Conservation (phyloP, 1,140 invertebrate genomes). For the Gonatopus flavifemur region DNA sequence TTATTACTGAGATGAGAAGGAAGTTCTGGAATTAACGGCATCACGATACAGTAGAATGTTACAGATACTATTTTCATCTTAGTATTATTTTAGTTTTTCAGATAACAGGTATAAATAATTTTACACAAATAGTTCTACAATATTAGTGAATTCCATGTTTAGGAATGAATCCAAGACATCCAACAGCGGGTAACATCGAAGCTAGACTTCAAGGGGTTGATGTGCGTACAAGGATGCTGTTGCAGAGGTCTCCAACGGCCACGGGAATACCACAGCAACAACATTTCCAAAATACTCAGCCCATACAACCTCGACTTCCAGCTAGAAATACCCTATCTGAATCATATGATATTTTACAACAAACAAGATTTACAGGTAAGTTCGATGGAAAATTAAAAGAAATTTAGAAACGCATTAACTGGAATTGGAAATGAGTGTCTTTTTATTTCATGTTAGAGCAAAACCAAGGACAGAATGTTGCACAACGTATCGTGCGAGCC, state of each 20-base stretch:
- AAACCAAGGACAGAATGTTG: constrained; percentile 41
- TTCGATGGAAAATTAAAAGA: not conserved
- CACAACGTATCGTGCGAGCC: constrained; percentile 42
- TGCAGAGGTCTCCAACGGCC: constrained; percentile 48
- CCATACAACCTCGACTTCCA: constrained; percentile 45
- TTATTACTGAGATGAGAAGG: no score
- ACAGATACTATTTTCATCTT: not conserved
- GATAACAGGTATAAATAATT: not conserved
- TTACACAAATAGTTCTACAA: not conserved
- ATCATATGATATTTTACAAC: constrained; percentile 52
- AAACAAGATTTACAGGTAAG: constrained; percentile 48
- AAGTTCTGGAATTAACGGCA: no score
- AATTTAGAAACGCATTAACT: no score
- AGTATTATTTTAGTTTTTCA: constrained; percentile 2
- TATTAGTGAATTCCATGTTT: not conserved
- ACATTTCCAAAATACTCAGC: constrained; percentile 45
- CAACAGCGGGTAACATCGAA: constrained; percentile 42
- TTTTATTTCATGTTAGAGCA: constrained; percentile 32
- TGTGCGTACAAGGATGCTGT: constrained; percentile 54
- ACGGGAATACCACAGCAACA: constrained; percentile 38
- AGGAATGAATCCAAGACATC: constrained; percentile 46
- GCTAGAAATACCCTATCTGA: constrained; percentile 41
- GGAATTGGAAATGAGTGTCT: no score
- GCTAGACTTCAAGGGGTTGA: constrained; percentile 55
- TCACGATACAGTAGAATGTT: no score